A percentile compares a stretch with the other conserved stretches of the same genome.
phyloP scores from a whole-genome alignment of 2,888 invertebrate genomes.

The Lomographa bimaculata region DNA sequence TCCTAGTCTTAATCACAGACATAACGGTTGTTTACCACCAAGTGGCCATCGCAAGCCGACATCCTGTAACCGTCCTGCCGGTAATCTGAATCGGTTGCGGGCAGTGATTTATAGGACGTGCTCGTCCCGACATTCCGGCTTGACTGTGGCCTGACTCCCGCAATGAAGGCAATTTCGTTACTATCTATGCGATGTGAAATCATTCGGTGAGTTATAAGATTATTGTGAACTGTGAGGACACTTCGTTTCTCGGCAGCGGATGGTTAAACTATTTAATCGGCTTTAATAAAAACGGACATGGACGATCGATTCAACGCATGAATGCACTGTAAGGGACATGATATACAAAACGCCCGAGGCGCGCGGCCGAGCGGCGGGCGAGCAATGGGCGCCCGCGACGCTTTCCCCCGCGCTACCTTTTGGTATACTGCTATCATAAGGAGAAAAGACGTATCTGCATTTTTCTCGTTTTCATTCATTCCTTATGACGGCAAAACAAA shows the following conservation, averaged over 20 bases:
- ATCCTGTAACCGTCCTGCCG: conserved; percentile 49
- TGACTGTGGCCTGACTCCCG: conserved; percentile 62
- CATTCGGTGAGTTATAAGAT: conserved; percentile 28
- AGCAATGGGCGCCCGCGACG: too few species aligned
- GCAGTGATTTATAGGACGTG: conserved; percentile 74
- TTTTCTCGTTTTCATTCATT: too few species aligned
- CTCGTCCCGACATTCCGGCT: conserved; percentile 52
- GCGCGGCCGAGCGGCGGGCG: too few species aligned
- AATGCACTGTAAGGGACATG: too few species aligned
- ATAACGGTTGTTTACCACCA: conserved; percentile 17
- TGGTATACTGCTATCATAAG: too few species aligned
- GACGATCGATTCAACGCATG: too few species aligned
- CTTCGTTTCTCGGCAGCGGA: conserved; percentile 2
- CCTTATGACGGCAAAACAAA: too few species aligned
- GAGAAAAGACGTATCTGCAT: too few species aligned
- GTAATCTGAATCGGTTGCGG: conserved; percentile 77
- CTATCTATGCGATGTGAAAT: conserved; percentile 35
- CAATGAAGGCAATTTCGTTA: conserved; percentile 71
- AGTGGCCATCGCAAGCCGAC: conserved; percentile 21
- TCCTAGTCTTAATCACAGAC: conserved; percentile 11
- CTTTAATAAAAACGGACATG: too few species aligned
- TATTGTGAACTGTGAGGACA: conserved; percentile 4
- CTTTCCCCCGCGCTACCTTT: too few species aligned
- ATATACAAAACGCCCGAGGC: too few species aligned
- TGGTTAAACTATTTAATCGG: too few species aligned